Base-by-base conservation (phyloP, 2,113 vertebrate genomes). In the Onychorhynchus coronatus region DNA sequence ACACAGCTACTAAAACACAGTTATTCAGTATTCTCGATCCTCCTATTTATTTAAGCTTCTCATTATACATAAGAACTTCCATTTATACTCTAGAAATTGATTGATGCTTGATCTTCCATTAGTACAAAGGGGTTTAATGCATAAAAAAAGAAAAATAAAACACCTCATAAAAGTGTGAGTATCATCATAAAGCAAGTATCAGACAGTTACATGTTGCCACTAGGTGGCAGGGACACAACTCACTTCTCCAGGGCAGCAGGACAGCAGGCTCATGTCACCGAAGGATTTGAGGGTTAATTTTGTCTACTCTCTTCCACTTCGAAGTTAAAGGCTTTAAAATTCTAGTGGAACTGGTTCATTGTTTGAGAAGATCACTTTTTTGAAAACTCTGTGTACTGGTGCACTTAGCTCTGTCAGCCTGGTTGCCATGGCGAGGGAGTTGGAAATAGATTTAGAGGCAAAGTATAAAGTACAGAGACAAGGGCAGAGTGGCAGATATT, bases 171-270 rank as follows among this genome's bases (percentile, higher is more conserved):
- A 86, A 80, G 21, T 35, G 42, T 61, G 55, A 76, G 14, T 33
- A 76, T 66, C 8, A 6, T 33, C n/a, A 68, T 12, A 49, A 85
- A 33, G 7, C 0, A 0, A 59, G 3, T 21, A 37, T 9, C 15
- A 53, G 12, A n/a, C 7, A 47, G 85, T 21, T 2, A 33, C 27
- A 12, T 13, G 39, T 11, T 77, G 67, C 93, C 97, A 96, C 94
- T 93, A 97, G 97, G 88, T 96, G 97, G 89, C 97, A 97, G 72
- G 55, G 66, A 37, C 75, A 79, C 41, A 73, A 88, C 63, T 67
- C 63, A 27, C 33, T 76, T 52, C 1, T 0, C 9, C 39, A 17
- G 2, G 22, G 41, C 37, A 81, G 61, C 41, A 20, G 46, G 8
- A 44, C 18, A 2, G 5, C 35, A 3, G 31, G 1, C 20, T 25